Evolutionary conservation across 2,113 vertebrate genomes (phyloP), one percentile per base, ranked within the genome.

Genomic region (Rhodinocichla rosea): DNA sequence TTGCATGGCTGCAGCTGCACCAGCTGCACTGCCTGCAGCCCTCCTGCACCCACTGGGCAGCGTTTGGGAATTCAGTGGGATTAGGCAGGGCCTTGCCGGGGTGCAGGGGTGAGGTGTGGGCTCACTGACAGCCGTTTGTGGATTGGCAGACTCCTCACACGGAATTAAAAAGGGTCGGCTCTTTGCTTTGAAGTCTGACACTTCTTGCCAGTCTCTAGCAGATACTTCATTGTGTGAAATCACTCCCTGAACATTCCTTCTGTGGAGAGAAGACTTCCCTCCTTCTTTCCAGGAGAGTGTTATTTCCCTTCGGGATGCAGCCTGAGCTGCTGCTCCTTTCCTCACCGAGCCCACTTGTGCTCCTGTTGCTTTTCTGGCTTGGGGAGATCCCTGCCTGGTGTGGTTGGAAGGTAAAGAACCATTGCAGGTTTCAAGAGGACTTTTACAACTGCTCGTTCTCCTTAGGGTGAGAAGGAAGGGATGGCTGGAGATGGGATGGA

Each of bases 151-250:
- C 0, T 91, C 40, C 63, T 82, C 64, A 42, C 49, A 21, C 3
- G 0, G 83, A 92, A 53, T 65, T 63, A 33, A 68, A 85, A 83
- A 80, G 70, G 76, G 55, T 49, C 92, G 40, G 24, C 47, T 89
- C 70, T 86, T 92, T 57, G 4, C 90, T 92, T 96, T 75, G 93
- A 87, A 94, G 88, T 94, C 93, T 97, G 92, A 56, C 92, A 64
- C 95, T 89, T 96, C 92, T 94, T 64, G 64, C 60, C 17, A 37
- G 86, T 73, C 77, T 65, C 77, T 94, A 71, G 76, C 90, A 94
- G 85, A 65, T 92, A 90, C 67, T 90, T 89, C 82, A 45, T 55
- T 40, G 94, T 94, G 84, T 87, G 92, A 94, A 95, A 76, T 74
- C 60, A 8, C 64, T 94, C 86, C 77, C 82, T 87, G 79, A 93